These are phyloP conservation scores for Calcarius lapponicus DNA, from an alignment of 2,797 vertebrate species.

Conservation along the genomic window DNA sequence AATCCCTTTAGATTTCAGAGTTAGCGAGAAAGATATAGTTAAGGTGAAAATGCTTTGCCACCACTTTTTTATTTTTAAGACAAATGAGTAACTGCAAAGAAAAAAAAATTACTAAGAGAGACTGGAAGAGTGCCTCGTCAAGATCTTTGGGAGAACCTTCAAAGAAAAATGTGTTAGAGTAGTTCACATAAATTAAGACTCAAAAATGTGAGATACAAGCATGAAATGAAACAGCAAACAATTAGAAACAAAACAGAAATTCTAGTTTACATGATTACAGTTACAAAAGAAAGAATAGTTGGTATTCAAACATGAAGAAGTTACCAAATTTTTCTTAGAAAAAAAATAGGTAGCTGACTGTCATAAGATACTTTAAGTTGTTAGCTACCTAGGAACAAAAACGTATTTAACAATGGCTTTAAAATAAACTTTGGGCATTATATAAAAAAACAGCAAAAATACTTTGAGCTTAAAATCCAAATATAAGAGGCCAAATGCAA, in stretches of 20 bases:
- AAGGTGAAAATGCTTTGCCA: conserved; percentile 65
- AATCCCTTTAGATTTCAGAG: conserved; percentile 76
- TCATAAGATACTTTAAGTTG: conserved; percentile 52
- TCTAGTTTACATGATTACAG: conserved; percentile 55
- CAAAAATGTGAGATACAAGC: conserved; percentile 79
- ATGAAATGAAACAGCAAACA: conserved; percentile 81
- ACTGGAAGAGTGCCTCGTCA: conserved; percentile 82
- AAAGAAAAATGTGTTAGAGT: conserved; percentile 85
- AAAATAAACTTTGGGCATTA: conserved; percentile 62
- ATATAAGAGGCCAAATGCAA: conserved; percentile 66
- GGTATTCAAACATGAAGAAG: conserved; percentile 67
- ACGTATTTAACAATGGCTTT: conserved; percentile 52
- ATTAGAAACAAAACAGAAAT: conserved; percentile 73
- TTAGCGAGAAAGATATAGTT: conserved; percentile 71
- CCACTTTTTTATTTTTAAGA: conserved; percentile 56
- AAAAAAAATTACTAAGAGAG: conserved; percentile 82
- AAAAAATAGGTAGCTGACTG: conserved; percentile 74
- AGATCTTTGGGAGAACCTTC: conserved; percentile 86
- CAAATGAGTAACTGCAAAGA: conserved; percentile 83
- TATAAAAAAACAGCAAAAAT: conserved; percentile 51
- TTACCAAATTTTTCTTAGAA: conserved; percentile 74
- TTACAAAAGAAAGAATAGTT: conserved; percentile 65
- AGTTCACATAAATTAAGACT: conserved; percentile 81
- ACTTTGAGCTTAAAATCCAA: conserved; percentile 68
- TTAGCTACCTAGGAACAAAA: conserved; percentile 67